Percentiles rank a stretch among this genome's conserved stretches.
These are phyloP conservation scores for Psophia crepitans DNA, from an alignment of 2,113 vertebrate genomes.

Conservation along the genomic window DNA sequence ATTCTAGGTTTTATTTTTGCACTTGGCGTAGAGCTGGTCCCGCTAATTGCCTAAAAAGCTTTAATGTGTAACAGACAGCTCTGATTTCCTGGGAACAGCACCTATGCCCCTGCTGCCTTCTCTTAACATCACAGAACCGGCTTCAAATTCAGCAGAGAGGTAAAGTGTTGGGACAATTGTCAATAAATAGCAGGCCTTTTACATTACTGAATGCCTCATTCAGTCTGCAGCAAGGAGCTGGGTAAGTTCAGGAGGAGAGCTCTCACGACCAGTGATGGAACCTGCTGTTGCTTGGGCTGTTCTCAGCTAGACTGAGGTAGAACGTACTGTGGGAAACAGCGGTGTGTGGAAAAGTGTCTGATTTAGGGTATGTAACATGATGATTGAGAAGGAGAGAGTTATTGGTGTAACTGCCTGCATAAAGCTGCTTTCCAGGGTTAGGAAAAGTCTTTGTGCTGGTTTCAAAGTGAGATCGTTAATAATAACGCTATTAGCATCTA, in stretches of 20 bases:
- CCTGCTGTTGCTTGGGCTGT: not conserved
- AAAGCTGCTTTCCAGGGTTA: not conserved
- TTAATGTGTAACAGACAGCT: not conserved
- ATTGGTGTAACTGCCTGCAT: not conserved
- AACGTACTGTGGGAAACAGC: not conserved
- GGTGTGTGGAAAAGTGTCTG: not conserved
- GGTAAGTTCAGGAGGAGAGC: not conserved
- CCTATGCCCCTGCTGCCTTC: not conserved
- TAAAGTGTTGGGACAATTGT: not conserved
- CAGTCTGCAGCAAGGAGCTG: not conserved
- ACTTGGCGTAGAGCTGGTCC: not conserved
- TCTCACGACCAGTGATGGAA: not conserved
- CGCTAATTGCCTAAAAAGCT: not conserved
- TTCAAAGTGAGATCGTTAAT: not conserved
- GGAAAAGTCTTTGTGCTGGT: not conserved
- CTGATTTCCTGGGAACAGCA: not conserved
- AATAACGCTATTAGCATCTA: not conserved
- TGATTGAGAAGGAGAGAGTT: not conserved
- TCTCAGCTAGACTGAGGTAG: not conserved
- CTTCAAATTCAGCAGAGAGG: not conserved
- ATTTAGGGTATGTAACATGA: not conserved
- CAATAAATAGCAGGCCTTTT: not conserved
- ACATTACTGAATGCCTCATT: not conserved
- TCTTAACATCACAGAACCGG: not conserved
- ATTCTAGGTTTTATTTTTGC: not conserved